Evolutionary conservation across 1,140 invertebrate species (phyloP).

Genomic region (Pemphigus obesinymphae): DNA sequence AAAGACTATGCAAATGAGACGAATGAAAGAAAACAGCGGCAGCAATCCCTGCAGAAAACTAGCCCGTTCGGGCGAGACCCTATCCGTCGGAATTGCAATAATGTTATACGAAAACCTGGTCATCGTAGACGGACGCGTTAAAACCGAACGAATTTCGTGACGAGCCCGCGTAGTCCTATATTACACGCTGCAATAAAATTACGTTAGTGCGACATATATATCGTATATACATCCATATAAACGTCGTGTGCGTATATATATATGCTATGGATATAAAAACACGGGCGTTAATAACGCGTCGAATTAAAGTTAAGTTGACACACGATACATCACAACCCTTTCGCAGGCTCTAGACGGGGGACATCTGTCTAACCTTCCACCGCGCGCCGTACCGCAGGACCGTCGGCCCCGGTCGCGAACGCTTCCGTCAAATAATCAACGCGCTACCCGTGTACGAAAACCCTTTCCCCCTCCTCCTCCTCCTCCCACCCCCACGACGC

Average conservation of each 20-base stretch:
- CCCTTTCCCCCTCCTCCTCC: too few relatives aligned
- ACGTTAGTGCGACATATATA: neutral
- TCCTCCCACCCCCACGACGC: neutral
- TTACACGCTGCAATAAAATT: too few relatives aligned
- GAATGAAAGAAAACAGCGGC: too few relatives aligned
- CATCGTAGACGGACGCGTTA: neutral
- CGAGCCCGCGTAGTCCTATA: neutral
- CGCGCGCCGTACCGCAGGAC: neutral
- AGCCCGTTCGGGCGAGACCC: too few relatives aligned
- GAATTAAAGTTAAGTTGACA: conserved; percentile 41
- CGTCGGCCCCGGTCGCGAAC: neutral
- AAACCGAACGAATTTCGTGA: conserved; percentile 4
- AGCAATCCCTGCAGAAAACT: too few relatives aligned
- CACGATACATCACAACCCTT: conserved; percentile 40
- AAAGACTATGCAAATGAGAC: too few relatives aligned
- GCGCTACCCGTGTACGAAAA: neutral
- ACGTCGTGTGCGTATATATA: neutral
- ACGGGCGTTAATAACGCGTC: conserved; percentile 37
- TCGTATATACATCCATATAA: neutral
- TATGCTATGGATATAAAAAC: neutral
- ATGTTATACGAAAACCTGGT: neutral
- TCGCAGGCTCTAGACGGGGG: neutral
- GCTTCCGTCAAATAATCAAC: conserved; percentile 11
- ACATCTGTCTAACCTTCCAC: neutral
- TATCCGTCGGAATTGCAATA: neutral